phyloP scores from a whole-genome alignment of 2,113 vertebrate species.

The Mormoops blainvillei region DNA sequence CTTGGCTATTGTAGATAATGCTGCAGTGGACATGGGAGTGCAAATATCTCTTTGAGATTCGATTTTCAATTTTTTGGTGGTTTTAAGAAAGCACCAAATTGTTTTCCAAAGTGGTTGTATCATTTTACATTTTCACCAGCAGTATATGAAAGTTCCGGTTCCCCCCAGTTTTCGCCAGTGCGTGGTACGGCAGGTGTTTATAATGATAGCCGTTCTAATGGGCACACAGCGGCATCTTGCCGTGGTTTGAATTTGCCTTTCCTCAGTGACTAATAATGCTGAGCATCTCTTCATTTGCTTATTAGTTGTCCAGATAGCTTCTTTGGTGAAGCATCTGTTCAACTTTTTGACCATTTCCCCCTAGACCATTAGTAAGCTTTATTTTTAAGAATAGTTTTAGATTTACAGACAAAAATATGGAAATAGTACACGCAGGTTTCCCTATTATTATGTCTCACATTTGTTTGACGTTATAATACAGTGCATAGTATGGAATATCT shows the following conservation, averaged over 20 bases:
- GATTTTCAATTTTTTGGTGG: not conserved
- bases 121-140: not conserved
- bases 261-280: not conserved
- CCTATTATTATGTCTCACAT: not conserved
- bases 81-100: not conserved
- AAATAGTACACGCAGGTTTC: not conserved
- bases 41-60: not conserved
- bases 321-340: not conserved
- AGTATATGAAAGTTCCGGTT: not conserved
- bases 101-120: not conserved
- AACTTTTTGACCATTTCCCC: not conserved
- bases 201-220: not conserved
- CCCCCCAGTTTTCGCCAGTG: not conserved
- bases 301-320: not conserved
- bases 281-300: not conserved
- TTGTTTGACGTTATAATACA: not conserved
- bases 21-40: not conserved
- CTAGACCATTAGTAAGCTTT: not conserved
- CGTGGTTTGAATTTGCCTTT: not conserved
- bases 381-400: not conserved
- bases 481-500: not conserved
- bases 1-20: not conserved
- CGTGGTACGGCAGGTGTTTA: not conserved
- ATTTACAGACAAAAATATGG: not conserved
- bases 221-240: not conserved